phyloP scores from a whole-genome alignment of 1,140 invertebrate genomes.

The Drosophila arizonae region DNA sequence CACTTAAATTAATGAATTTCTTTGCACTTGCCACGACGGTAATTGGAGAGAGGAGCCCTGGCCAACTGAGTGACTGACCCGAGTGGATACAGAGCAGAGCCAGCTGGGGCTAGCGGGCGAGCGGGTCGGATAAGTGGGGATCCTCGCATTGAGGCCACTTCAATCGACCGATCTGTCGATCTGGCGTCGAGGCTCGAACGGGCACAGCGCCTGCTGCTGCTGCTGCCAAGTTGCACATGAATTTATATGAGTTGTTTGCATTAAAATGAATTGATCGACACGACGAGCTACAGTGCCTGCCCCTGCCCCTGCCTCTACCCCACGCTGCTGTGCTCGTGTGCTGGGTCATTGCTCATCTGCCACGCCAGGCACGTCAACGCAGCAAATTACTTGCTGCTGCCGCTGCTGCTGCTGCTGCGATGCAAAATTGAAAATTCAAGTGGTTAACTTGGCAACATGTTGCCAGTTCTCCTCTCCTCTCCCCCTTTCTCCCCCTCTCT shows the following conservation, averaged over 20 bases:
- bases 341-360: slow-evolving; percentile 77
- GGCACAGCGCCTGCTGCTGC: background rate
- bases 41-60: slow-evolving; percentile 35
- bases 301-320: background rate
- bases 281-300: slow-evolving; percentile 47
- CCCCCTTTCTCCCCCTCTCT: background rate
- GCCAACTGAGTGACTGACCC: slow-evolving; percentile 41
- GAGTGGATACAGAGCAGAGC: background rate
- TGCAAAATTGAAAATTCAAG: slow-evolving; percentile 80
- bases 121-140: background rate
- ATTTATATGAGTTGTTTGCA: slow-evolving; percentile 81
- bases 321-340: slow-evolving; percentile 8
- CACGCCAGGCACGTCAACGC: slow-evolving; percentile 79
- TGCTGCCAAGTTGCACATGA: slow-evolving; percentile 70
- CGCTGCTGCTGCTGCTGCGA: slow-evolving; percentile 41
- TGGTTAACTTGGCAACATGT: slow-evolving; percentile 79
- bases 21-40: slow-evolving; percentile 69
- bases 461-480: slow-evolving; percentile 37
- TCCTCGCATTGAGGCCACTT: slow-evolving; percentile 12
- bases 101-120: background rate
- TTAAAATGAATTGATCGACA: slow-evolving; percentile 80
- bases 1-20: slow-evolving; percentile 81
- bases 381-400: slow-evolving; percentile 76
- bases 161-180: slow-evolving; percentile 37
- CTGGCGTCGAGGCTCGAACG: slow-evolving; percentile 12